Percentiles rank a stretch among this genome's conserved stretches.
These are phyloP conservation scores for Nymphalis io DNA, from an alignment of 1,140 invertebrate species.

Conservation along the genomic window DNA sequence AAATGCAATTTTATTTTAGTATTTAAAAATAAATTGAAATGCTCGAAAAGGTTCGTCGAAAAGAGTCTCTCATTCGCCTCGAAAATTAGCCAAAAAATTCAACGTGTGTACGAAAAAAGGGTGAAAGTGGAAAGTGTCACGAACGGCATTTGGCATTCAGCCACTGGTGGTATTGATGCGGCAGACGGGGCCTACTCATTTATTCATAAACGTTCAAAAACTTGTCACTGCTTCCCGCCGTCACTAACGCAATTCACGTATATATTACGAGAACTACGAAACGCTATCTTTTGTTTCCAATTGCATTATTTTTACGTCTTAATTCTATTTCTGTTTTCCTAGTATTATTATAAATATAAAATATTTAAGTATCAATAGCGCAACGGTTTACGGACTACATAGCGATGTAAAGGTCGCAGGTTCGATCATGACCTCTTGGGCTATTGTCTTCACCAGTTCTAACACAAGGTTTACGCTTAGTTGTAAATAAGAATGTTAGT, in stretches of 20 bases:
- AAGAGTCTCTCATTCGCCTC: conserved; percentile 38
- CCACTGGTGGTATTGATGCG: conserved; percentile 67
- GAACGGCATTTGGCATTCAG: conserved; percentile 74
- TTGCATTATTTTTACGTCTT: neutral
- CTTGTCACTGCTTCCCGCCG: conserved; percentile 60
- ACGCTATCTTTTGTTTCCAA: conserved; percentile 15
- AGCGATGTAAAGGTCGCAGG: too few relatives aligned
- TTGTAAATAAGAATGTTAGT: too few relatives aligned
- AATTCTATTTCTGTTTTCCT: neutral
- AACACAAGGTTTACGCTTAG: too few relatives aligned
- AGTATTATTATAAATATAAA: neutral
- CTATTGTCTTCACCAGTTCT: too few relatives aligned
- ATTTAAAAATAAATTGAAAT: conserved; percentile 39
- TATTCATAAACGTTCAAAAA: conserved; percentile 78
- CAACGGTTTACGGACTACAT: too few relatives aligned
- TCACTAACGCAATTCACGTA: conserved; percentile 50
- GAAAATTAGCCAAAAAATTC: conserved; percentile 69
- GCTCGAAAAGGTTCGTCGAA: conserved; percentile 31
- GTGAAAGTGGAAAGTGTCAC: conserved; percentile 77
- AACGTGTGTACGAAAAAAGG: conserved; percentile 62
- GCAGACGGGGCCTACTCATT: conserved; percentile 69
- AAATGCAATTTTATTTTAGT: conserved; percentile 23
- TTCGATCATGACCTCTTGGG: too few relatives aligned
- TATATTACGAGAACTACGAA: conserved; percentile 28
- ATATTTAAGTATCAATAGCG: too few relatives aligned